Evolutionary conservation across 2,797 vertebrate species (phyloP).

Genomic region (Thamnophis elegans): DNA sequence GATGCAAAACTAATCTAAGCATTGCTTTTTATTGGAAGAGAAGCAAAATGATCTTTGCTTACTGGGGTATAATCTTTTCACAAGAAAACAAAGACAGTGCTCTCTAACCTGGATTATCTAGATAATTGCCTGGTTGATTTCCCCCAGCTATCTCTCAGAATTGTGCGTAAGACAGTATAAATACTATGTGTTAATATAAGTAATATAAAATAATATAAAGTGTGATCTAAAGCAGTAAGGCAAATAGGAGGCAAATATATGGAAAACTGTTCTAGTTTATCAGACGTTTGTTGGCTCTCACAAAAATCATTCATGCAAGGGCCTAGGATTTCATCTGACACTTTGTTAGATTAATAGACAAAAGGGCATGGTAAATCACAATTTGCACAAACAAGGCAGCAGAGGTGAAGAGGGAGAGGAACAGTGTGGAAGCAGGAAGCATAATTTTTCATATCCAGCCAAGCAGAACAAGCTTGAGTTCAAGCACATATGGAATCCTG

Average conservation of each 20-base stretch:
- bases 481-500: not conserved
- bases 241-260: not conserved
- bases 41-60: not conserved
- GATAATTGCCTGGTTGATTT: not conserved
- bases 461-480: not conserved
- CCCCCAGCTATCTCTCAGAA: not conserved
- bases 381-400: not conserved
- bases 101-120: not conserved
- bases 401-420: not conserved
- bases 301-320: not conserved
- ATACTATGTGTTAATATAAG: not conserved
- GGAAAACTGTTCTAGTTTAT: not conserved
- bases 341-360: not conserved
- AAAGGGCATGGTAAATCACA: not conserved
- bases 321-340: too few relatives aligned
- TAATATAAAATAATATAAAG: too few relatives aligned
- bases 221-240: not conserved
- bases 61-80: not conserved
- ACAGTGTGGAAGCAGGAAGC: not conserved
- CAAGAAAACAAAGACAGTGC: not conserved
- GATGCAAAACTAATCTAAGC: not conserved
- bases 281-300: not conserved
- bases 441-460: not conserved
- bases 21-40: not conserved
- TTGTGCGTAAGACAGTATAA: not conserved